A percentile compares a stretch with the other conserved stretches of the same genome.
Conservation (phyloP, 1,140 invertebrate genomes). For the Andrena cerasifolii region DNA sequence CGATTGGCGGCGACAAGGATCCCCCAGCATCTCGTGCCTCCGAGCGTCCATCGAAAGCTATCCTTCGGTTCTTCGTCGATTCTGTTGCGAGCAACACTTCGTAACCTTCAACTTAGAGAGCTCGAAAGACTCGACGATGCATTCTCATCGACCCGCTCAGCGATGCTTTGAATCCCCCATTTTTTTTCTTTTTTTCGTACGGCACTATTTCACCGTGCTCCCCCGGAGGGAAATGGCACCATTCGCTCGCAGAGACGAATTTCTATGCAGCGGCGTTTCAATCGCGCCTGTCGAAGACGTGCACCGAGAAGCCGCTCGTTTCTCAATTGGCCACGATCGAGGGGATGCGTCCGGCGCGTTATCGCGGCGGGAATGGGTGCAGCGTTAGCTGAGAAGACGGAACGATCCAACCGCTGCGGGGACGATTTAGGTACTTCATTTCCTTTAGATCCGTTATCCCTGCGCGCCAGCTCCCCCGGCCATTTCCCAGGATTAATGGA, state of each 20-base stretch:
- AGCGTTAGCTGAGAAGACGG: not conserved
- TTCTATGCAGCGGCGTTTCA: not conserved
- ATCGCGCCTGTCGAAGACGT: not conserved
- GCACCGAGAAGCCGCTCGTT: not conserved
- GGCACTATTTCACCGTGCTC: not conserved
- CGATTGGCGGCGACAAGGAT: not conserved
- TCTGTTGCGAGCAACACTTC: not conserved
- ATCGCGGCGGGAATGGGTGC: not conserved
- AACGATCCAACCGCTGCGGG: slow-evolving; percentile 5
- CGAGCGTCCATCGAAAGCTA: not conserved
- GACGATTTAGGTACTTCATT: slow-evolving; percentile 19
- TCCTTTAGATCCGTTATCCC: slow-evolving; percentile 3
- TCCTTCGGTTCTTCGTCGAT: not conserved
- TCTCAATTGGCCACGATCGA: not conserved
- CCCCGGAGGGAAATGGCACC: slow-evolving; percentile 25
- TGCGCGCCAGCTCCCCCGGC: not conserved
- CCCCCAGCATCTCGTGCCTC: not conserved
- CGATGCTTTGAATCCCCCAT: not conserved
- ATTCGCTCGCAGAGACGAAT: not conserved
- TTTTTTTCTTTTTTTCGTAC: not conserved
- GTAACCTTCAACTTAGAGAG: not conserved
- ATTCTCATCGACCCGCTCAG: not conserved
- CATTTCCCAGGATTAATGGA: slow-evolving; percentile 35
- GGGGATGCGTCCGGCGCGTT: not conserved
- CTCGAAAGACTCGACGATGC: not conserved